Base-by-base conservation (phyloP, 2,113 vertebrate species). In the Colistium nudipinnis region DNA sequence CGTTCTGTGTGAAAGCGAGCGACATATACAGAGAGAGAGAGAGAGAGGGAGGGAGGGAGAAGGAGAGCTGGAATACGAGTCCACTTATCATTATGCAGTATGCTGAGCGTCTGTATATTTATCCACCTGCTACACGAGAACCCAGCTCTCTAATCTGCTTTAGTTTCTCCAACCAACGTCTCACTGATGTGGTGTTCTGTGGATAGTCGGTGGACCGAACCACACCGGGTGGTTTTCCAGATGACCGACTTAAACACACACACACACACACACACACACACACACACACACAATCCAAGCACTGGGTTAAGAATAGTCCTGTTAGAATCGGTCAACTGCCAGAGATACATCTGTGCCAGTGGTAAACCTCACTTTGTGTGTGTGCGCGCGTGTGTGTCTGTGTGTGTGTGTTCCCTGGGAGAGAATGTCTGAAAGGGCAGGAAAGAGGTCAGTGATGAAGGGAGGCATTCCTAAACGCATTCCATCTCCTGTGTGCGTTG, bases 91-190 rank as follows among this genome's bases (percentile, higher is more conserved):
- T 80, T 85, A 82, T 56, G 22, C 52, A 33, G 52, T 22, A 69
- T 65, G 54, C 16, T 70, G 61, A 38, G 49, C 71, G 80, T 85
- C 53, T 76, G 77, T 79, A 68, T 81, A 56, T 80, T 87, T 89
- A 73, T 92, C 86, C 91, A 93, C 91, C 91, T 93, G 91, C 85
- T 87, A 63, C 65, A 64, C 72, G 35, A 45, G 4, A 74, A 76
- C 47, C 59, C 48, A 54, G 62, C 77, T 80, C 90, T 89, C 31
- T 91, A 88, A 93, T 92, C 87, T 72, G 41, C 65, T 53, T 3
- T 56, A 53, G 77, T 82, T 85, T 84, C 80, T 61, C 70, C 47
- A 44, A 56, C 71, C 87, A 78, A 84, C 87, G 84, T 84, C 65
- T 82, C 81, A 83, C 63, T 77, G 77, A 70, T 70, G 85, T 74